Evolutionary conservation across 2,797 vertebrate species (phyloP).

Genomic region (Eulemur albifrons): DNA sequence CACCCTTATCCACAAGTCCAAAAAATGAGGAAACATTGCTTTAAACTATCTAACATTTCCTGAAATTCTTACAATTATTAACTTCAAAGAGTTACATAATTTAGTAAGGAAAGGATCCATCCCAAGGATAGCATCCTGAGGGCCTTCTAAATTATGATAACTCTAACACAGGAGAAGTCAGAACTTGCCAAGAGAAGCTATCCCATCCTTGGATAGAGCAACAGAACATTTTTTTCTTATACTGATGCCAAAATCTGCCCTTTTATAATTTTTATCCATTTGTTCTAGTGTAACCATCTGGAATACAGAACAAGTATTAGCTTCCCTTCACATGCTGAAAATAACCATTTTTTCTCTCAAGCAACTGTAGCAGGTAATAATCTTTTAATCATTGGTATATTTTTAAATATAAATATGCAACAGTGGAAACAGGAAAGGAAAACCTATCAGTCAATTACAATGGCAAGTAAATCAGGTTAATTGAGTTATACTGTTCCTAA

Average conservation of each 20-base stretch:
- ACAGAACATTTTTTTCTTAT: background rate
- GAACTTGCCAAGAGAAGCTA: background rate
- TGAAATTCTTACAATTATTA: constrained; percentile 34
- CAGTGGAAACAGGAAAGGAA: background rate
- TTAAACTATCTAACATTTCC: background rate
- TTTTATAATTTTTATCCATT: background rate
- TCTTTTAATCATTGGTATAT: background rate
- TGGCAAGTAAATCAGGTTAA: background rate
- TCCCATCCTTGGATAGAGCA: background rate
- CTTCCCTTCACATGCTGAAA: background rate
- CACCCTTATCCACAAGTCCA: background rate
- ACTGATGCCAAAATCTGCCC: background rate
- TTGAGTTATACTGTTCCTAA: background rate
- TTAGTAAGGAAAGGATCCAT: background rate
- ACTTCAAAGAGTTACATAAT: constrained; percentile 8
- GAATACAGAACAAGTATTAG: background rate
- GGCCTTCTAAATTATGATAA: background rate
- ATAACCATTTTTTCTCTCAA: constrained; percentile 3
- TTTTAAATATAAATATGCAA: constrained; percentile 26
- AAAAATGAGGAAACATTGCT: background rate
- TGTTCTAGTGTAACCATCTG: background rate
- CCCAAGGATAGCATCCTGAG: background rate
- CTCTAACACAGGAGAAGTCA: background rate
- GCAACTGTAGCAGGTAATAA: background rate
- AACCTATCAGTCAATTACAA: background rate